Conservation (phyloP, 2,113 vertebrate genomes). For the Tapirus terrestris region DNA sequence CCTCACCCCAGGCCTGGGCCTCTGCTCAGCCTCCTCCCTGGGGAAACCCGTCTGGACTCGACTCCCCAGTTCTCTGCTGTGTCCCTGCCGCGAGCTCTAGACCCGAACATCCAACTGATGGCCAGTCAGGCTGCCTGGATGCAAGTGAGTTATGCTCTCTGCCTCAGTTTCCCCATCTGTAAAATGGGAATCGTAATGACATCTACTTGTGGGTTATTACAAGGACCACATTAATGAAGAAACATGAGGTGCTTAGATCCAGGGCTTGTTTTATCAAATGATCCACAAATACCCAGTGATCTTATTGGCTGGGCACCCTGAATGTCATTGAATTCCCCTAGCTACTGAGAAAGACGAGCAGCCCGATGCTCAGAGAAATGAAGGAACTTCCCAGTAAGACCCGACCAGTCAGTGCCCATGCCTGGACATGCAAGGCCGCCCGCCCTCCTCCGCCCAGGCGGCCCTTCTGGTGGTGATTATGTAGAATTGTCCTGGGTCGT, state of each 20-base stretch:
- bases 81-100: background rate
- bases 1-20: background rate
- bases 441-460: fast-evolving
- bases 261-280: fast-evolving
- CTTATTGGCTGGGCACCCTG: background rate
- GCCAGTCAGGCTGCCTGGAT: background rate
- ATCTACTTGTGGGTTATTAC: fast-evolving
- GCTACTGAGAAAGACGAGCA: background rate
- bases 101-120: background rate
- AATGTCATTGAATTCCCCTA: background rate
- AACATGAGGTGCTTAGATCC: too few relatives aligned
- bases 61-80: fast-evolving
- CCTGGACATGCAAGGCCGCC: fast-evolving
- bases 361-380: background rate
- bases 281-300: background rate
- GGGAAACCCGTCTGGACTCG: fast-evolving
- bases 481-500: background rate
- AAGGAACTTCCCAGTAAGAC: background rate
- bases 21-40: background rate
- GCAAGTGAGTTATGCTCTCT: fast-evolving
- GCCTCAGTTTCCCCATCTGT: background rate
- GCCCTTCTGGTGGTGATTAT: background rate
- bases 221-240: fast-evolving
- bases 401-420: fast-evolving
- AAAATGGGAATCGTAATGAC: fast-evolving